These are phyloP conservation scores for Aspidapion aeneum DNA, from an alignment of 2,888 invertebrate species.

Conservation along the genomic window DNA sequence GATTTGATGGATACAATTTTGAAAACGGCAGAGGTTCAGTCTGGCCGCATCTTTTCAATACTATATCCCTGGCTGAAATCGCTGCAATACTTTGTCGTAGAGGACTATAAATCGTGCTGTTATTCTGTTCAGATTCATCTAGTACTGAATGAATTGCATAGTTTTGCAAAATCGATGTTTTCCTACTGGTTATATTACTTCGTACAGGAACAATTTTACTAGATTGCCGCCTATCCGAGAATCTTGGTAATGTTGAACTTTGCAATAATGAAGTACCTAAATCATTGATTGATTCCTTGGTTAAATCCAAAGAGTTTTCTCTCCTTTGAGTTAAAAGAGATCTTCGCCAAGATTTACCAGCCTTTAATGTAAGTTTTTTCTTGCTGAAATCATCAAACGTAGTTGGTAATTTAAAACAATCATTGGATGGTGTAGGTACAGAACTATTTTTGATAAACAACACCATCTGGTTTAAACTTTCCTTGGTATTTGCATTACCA, in stretches of 20 bases:
- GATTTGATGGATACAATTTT: conserved; percentile 61
- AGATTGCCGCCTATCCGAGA: conserved; percentile 8
- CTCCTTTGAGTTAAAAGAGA: conserved; percentile 13
- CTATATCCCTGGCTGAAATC: conserved; percentile 45
- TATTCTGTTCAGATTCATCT: background rate
- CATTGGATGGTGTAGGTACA: too few relatives aligned
- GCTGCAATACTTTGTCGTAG: conserved; percentile 5
- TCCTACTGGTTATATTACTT: conserved; percentile 1
- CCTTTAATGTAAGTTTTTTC: background rate
- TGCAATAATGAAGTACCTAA: background rate
- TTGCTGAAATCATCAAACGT: background rate
- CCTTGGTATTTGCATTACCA: too few relatives aligned
- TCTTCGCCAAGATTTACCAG: conserved; percentile 15
- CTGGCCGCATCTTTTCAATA: conserved; percentile 66
- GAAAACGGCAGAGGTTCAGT: conserved; percentile 59
- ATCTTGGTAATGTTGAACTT: background rate
- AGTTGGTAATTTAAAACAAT: too few relatives aligned
- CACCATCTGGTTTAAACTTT: too few relatives aligned
- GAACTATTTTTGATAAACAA: too few relatives aligned
- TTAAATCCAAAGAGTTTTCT: conserved; percentile 9
- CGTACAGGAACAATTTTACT: conserved; percentile 11
- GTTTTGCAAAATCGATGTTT: conserved; percentile 9
- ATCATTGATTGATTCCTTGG: background rate
- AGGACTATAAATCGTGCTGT: too few relatives aligned
- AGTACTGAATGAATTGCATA: conserved; percentile 5